phyloP scores from a whole-genome alignment of 2,797 vertebrate species.

The Falco cherrug region DNA sequence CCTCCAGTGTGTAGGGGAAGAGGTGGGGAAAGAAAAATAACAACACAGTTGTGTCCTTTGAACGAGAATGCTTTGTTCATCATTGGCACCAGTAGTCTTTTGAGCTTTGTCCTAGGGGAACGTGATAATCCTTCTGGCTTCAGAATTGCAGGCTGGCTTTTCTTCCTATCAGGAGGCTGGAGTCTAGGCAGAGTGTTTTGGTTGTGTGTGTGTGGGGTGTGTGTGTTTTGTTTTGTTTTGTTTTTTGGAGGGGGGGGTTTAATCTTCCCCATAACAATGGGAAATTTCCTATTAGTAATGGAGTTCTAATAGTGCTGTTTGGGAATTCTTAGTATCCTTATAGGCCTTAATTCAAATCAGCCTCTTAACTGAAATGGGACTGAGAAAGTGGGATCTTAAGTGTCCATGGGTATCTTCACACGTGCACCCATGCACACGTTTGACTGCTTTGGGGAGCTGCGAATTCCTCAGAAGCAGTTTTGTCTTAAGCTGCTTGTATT shows the following conservation, averaged over 20 bases:
- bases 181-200: background rate
- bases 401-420: background rate
- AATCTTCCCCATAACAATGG: background rate
- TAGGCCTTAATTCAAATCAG: accelerated
- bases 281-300: background rate
- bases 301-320: background rate
- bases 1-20: background rate
- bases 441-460: background rate
- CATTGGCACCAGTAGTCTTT: background rate
- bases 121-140: background rate
- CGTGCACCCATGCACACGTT: background rate
- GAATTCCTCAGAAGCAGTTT: background rate
- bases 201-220: background rate
- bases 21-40: background rate
- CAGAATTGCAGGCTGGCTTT: background rate
- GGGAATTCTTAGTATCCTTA: background rate
- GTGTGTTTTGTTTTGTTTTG: too few relatives aligned
- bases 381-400: background rate
- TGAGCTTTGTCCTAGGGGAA: background rate
- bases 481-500: background rate
- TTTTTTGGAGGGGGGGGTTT: background rate
- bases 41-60: background rate
- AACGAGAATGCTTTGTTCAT: background rate
- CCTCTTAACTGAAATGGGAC: background rate
- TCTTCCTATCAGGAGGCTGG: background rate